Conservation (phyloP, 2,888 invertebrate species). For the Apamea epomidion region DNA sequence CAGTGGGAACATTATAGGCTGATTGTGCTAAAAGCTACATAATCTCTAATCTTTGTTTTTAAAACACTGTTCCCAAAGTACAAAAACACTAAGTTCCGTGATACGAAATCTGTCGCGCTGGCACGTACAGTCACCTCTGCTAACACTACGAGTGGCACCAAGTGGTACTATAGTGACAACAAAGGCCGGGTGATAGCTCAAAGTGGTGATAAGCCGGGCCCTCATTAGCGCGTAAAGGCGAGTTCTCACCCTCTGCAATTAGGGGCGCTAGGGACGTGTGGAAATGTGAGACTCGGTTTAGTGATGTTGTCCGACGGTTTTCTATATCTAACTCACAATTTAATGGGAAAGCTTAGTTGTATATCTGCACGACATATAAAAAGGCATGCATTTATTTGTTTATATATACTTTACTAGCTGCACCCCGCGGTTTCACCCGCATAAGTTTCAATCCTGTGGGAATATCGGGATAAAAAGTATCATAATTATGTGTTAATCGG, state of each 20-base stretch:
- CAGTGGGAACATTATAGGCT: neutral
- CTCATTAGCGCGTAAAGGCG: slow-evolving; percentile 44
- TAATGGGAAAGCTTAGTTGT: neutral
- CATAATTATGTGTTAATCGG: no score
- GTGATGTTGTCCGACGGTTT: neutral
- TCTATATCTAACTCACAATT: neutral
- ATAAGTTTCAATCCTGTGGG: no score
- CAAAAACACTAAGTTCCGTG: slow-evolving; percentile 3
- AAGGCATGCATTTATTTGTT: no score
- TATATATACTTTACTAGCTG: no score
- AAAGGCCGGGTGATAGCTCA: slow-evolving; percentile 41
- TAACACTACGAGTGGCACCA: slow-evolving; percentile 19
- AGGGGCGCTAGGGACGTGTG: slow-evolving; percentile 9
- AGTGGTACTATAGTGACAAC: slow-evolving; percentile 52
- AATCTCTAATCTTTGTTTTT: neutral
- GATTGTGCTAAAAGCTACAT: neutral
- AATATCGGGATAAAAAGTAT: no score
- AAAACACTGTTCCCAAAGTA: slow-evolving; percentile 2
- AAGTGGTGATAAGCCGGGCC: slow-evolving; percentile 44
- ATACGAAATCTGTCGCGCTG: slow-evolving; percentile 27
- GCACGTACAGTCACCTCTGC: slow-evolving; percentile 35
- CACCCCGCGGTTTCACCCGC: no score
- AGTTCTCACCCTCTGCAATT: slow-evolving; percentile 46
- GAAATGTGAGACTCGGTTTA: slow-evolving; percentile 25
- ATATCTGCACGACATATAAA: no score